phyloP scores from a whole-genome alignment of 2,797 vertebrate species.

The Chromis chromis region DNA sequence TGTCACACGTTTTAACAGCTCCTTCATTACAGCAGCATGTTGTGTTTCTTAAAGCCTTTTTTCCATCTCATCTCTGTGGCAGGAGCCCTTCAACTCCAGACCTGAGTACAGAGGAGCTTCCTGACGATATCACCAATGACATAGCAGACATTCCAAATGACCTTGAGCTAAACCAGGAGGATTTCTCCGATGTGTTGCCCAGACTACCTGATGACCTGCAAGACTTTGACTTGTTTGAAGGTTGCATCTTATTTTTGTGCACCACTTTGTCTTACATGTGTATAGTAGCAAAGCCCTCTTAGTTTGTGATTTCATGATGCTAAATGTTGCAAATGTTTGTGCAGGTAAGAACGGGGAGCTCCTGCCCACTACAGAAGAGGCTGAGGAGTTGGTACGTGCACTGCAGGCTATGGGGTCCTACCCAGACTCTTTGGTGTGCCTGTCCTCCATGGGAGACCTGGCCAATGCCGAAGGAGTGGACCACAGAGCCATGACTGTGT shows the following conservation, averaged over 20 bases:
- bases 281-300: not conserved
- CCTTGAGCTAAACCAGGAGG: conserved; percentile 98
- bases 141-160: conserved; percentile 99
- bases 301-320: not conserved
- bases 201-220: conserved; percentile 96
- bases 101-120: conserved; percentile 96
- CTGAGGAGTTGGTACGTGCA: conserved; percentile 96
- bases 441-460: conserved; percentile 96
- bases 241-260: conserved; percentile 70
- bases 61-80: not conserved
- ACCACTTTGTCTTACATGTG: not conserved
- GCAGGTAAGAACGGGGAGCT: conserved; percentile 98
- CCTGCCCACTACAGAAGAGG: conserved; percentile 97
- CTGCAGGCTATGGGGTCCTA: conserved; percentile 96
- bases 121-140: conserved; percentile 98
- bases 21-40: not conserved
- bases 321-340: conserved; percentile 47
- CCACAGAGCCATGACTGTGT: conserved; percentile 92
- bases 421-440: conserved; percentile 93
- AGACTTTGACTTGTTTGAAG: conserved; percentile 99
- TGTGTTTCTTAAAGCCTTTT: conserved; percentile 12
- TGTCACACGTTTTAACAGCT: conserved; percentile 10
- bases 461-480: conserved; percentile 91
- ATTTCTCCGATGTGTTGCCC: conserved; percentile 96
- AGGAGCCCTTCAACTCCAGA: conserved; percentile 98